Base-by-base conservation (phyloP, 2,113 vertebrate species). In the Castor canadensis region DNA sequence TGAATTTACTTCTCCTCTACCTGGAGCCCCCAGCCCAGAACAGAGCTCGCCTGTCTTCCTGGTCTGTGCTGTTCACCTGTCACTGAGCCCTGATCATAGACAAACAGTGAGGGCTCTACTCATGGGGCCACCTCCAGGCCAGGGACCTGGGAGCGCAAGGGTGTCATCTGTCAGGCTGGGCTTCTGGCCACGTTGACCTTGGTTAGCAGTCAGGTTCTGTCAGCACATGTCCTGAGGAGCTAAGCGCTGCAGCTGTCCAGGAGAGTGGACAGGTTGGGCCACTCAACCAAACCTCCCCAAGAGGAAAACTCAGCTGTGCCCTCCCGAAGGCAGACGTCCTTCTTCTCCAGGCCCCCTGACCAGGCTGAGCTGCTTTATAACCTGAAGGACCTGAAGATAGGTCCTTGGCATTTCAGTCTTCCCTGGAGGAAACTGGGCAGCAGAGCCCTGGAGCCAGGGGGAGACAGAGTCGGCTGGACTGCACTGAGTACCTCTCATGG, bases 181-280 rank as follows among this genome's bases (percentile, higher is more conserved):
- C 75, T 88, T 32, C 52, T 8, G 12, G 89, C 26, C 45, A n/a
- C 75, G 49, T 11, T 60, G 81, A 91, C 89, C 75, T 66, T 72
- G 49, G 49, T 30, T 56, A 20, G 4, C 2, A 92, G 71, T 20
- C 28, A 6, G 94, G 38, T 49, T 40, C 60, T 64, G 47, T 56
- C 64, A 32, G 73, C 67, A 60, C 0, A 9, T 38, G 71, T 32
- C 75, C 71, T 2, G n/a, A 35, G 38, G 43, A 72, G n/a, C 62
- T 24, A 19, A 76, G 58, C 19, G 8, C 35, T 49, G 6, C 66
- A 45, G 87, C 19, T 17, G 69, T 52, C 73, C 13, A 2, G 66
- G 26, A 43, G 35, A 6, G 16, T 7, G 64, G 9, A 22, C 52
- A 40, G 47, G 13, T 82, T 35, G 38, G 62, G 60, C 62, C 43